A percentile compares a stretch with the other conserved stretches of the same genome.
phyloP scores from a whole-genome alignment of 2,797 vertebrate species.

The Ibycter americanus region DNA sequence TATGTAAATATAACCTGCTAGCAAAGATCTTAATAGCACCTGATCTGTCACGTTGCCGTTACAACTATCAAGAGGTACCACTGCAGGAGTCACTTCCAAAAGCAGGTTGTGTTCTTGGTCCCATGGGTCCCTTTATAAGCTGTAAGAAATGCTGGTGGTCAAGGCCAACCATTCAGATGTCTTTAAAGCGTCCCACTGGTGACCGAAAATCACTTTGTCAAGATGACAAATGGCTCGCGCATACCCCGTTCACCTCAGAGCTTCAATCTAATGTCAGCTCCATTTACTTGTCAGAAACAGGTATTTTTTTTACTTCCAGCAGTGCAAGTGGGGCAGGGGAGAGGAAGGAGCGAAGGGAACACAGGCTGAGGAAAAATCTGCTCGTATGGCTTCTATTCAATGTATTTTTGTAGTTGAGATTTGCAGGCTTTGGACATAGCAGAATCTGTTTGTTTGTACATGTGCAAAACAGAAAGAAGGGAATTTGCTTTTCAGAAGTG shows the following conservation, averaged over 20 bases:
- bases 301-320: constrained; percentile 65
- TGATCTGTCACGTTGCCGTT: constrained; percentile 21
- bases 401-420: not conserved
- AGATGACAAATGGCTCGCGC: constrained; percentile 69
- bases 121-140: constrained; percentile 53
- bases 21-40: constrained; percentile 45
- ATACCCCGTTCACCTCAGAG: constrained; percentile 14
- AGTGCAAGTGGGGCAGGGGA: not conserved
- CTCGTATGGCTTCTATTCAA: not conserved
- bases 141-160: constrained; percentile 66
- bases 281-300: constrained; percentile 64
- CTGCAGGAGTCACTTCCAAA: constrained; percentile 13
- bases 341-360: not conserved
- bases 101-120: constrained; percentile 38
- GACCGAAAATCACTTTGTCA: constrained; percentile 76
- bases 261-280: constrained; percentile 45
- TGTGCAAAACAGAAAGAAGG: not conserved
- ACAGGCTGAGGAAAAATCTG: not conserved
- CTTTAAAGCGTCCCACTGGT: constrained; percentile 71
- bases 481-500: not conserved
- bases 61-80: not conserved
- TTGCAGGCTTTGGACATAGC: not conserved
- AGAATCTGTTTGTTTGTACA: not conserved
- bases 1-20: not conserved
- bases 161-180: constrained; percentile 67